These are phyloP conservation scores for Shinisaurus crocodilurus DNA, from an alignment of 2,113 vertebrate genomes.

Conservation along the genomic window DNA sequence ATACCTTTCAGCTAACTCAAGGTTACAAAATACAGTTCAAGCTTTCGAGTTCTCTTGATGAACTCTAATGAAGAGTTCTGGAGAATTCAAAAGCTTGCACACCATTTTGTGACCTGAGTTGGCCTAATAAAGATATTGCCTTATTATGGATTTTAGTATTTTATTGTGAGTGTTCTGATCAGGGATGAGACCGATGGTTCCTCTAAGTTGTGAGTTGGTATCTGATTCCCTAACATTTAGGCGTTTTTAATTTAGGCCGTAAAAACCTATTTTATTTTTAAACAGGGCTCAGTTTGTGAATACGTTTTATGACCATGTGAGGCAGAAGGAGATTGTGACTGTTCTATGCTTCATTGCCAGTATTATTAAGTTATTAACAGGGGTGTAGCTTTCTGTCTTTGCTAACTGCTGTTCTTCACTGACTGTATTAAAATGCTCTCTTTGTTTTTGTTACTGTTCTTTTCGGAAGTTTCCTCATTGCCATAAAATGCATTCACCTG, in stretches of 20 bases:
- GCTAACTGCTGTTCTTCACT: slow-evolving; percentile 28
- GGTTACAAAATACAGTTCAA: too few species aligned
- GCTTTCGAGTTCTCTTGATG: too few species aligned
- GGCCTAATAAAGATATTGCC: neutral
- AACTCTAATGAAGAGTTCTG: too few species aligned
- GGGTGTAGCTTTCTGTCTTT: slow-evolving; percentile 25
- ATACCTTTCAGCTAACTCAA: too few species aligned
- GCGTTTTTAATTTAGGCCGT: neutral
- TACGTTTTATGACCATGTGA: neutral
- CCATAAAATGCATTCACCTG: neutral
- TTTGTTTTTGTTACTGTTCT: neutral
- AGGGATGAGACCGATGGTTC: neutral
- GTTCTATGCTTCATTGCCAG: neutral
- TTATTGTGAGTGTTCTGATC: neutral
- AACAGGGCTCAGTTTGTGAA: neutral
- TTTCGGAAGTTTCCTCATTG: slow-evolving; percentile 11
- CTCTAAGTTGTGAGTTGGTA: neutral
- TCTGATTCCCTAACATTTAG: neutral
- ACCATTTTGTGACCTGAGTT: too few species aligned
- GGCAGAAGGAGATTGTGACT: neutral
- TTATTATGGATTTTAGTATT: neutral
- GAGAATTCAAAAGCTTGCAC: too few species aligned
- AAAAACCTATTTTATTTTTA: neutral
- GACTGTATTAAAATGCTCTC: slow-evolving; percentile 14
- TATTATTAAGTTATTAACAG: slow-evolving; percentile 45